These are phyloP conservation scores for Chloroclystis v-ata DNA, from an alignment of 2,888 invertebrate genomes.

Conservation along the genomic window DNA sequence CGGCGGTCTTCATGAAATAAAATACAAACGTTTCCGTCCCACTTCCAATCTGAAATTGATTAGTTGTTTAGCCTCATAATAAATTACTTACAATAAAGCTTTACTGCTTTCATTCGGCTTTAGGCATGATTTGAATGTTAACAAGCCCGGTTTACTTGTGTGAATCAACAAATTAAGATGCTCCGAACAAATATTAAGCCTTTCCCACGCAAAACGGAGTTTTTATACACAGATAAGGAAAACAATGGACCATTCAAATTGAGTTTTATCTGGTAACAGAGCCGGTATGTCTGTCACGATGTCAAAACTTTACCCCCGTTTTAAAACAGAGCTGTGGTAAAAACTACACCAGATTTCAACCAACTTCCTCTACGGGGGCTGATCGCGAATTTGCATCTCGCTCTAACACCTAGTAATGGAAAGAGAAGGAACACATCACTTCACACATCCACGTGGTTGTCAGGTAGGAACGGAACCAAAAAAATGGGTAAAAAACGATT, in stretches of 20 bases:
- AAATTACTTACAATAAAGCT: conserved; percentile 52
- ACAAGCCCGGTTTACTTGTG: conserved; percentile 22
- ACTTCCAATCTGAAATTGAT: conserved; percentile 53
- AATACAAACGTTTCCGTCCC: conserved; percentile 58
- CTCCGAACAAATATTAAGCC: conserved; percentile 15
- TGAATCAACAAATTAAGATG: conserved; percentile 20
- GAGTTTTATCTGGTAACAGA: conserved; percentile 50
- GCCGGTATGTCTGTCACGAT: conserved; percentile 56
- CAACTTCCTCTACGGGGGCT: conserved; percentile 64
- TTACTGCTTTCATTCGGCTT: conserved; percentile 48
- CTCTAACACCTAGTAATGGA: conserved; percentile 36
- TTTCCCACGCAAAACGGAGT: conserved; percentile 34
- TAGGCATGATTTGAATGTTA: conserved; percentile 46
- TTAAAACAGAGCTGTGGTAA: conserved; percentile 61
- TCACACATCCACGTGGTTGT: conserved; percentile 65
- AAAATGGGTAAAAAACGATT: conserved; percentile 62
- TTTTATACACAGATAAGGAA: conserved; percentile 37
- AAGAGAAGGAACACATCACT: conserved; percentile 43
- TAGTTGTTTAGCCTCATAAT: conserved; percentile 48
- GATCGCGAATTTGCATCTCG: conserved; percentile 52
- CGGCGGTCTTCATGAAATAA: conserved; percentile 42
- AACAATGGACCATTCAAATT: conserved; percentile 62
- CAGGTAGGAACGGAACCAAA: conserved; percentile 72
- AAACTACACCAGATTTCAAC: conserved; percentile 73
- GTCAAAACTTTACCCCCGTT: conserved; percentile 61